Conservation (phyloP, 2,113 vertebrate species). For the Entomyzon cyanotis region DNA sequence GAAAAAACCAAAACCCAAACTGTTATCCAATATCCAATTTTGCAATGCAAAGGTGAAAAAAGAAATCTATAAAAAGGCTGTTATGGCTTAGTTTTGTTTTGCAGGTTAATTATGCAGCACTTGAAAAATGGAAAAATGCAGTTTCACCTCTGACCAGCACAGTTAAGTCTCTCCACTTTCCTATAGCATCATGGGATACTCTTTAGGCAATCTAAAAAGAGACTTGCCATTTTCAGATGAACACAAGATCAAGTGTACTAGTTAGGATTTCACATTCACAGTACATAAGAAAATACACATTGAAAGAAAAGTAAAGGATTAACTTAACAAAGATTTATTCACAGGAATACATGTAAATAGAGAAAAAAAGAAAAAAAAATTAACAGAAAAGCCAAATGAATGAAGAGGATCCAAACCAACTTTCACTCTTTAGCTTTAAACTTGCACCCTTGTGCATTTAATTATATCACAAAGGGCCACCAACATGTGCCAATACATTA, state of each 20-base stretch:
- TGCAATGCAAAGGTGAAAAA: conserved; percentile 70
- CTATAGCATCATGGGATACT: conserved; percentile 91
- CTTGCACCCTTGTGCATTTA: conserved; percentile 77
- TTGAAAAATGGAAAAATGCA: conserved; percentile 79
- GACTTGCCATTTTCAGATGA: conserved; percentile 80
- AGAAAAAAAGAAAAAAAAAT: conserved; percentile 63
- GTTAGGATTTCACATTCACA: conserved; percentile 90
- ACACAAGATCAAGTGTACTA: conserved; percentile 85
- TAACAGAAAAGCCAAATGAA: conserved; percentile 85
- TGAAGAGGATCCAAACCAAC: conserved; percentile 81
- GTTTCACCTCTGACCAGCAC: conserved; percentile 90
- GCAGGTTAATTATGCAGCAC: conserved; percentile 79
- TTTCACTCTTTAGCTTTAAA: conserved; percentile 79
- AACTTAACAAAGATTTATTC: conserved; percentile 88
- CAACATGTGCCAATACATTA: conserved; percentile 91
- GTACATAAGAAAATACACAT: conserved; percentile 88
- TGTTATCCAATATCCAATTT: conserved; percentile 72
- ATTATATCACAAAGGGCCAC: conserved; percentile 89
- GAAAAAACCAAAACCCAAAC: conserved; percentile 47
- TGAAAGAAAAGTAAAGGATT: conserved; percentile 83
- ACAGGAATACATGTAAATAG: conserved; percentile 82
- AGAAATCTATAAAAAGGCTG: conserved; percentile 79
- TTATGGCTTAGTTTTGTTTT: conserved; percentile 83
- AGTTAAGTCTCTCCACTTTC: conserved; percentile 82
- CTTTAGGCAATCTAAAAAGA: conserved; percentile 84